Evolutionary conservation across 1,140 invertebrate genomes (phyloP), one percentile per base, ranked within the genome.

Genomic region (Homalodisca vitripennis): DNA sequence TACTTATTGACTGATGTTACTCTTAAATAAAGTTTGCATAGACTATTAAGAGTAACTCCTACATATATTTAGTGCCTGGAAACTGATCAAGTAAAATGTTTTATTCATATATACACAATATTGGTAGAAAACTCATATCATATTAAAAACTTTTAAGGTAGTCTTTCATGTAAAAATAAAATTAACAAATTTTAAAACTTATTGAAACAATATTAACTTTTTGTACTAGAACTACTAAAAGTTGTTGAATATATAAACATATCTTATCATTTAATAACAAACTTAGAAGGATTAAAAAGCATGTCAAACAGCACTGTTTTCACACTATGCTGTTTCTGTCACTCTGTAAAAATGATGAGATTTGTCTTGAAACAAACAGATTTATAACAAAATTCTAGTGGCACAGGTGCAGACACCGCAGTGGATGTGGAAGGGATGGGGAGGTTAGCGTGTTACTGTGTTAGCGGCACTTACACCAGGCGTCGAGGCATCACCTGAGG

Each of bases 391-490:
- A 17, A 17, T 41, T 41, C 6, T 17, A 41, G 6, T 10, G 6
- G 34, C 34, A 41, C 34, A 17, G 17, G 34, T 41, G 34, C 34
- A 41, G 17, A 41, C 17, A 41, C 6, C 34, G 17, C 17, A 41
- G 34, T 17, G 17, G 6, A 17, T 10, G 34, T 41, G 17, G 34
- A 41, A 17, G 6, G 6, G 17, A 41, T 41, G 55, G 26, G 24
- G 26, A 13, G 12, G 55, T 60, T 27, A 46, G 60, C 60, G 34
- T n/a, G 55, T 60, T 60, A 60, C 26, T 60, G 55, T 60, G 55
- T 60, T 60, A 46, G 63, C 41, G 31, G 63, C 63, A 66, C 63
- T 66, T 66, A 66, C 63, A 46, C 32, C 32, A 46, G 63, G 20
- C 14, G 20, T 12, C 30, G 62, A 64, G 30, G 41, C 17, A 34